Evolutionary conservation across 2,888 invertebrate species (phyloP), one percentile per base, ranked within the genome.

Genomic region (Coleophora flavipennella): DNA sequence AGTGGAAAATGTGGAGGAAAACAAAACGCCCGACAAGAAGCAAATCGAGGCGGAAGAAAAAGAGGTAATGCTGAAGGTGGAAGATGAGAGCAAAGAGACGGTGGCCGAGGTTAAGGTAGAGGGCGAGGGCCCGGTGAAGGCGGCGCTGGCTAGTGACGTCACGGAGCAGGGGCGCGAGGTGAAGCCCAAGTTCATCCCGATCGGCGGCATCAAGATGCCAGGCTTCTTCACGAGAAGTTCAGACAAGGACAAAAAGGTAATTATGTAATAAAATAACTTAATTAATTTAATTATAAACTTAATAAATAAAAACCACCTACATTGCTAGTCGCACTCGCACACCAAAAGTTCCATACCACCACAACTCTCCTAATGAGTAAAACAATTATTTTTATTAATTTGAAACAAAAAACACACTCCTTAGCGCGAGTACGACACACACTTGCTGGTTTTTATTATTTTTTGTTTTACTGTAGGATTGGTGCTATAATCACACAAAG

Each of bases 161-260:
- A 88, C 86, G 6, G 89, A 89, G 53, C 90, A 91, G 52, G 91
- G 91, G 36, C 87, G 91, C 45, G 92, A 92, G 75, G 91, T 91
- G 27, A 91, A 91, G 61, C 92, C 92, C 42, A 92, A 91, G 67
- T 93, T 92, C 67, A 93, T 93, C 56, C 94, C 94, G 3, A 94
- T 93, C 57, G 94, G 93, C 36, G 94, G 92, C n/a, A 92, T 94
- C 49, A 93, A 93, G 78, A 91, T 94, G 89, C 94, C 94, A 3
- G 93, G 93, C 11, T 94, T 93, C 77, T 93, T 93, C 59, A 91
- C 90, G 44, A 89, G 91, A 53, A 90, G 90, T 64, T 91, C 91
- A 52, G 92, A 92, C 47, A 90, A 89, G 63, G 91, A 91, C 67
- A 90, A 88, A 20, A 20, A 20, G 20, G 20, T 20, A 20, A 20